Evolutionary conservation across 2,888 invertebrate genomes (phyloP), one percentile per base, ranked within the genome.

Genomic region (Agrotis exclamationis): DNA sequence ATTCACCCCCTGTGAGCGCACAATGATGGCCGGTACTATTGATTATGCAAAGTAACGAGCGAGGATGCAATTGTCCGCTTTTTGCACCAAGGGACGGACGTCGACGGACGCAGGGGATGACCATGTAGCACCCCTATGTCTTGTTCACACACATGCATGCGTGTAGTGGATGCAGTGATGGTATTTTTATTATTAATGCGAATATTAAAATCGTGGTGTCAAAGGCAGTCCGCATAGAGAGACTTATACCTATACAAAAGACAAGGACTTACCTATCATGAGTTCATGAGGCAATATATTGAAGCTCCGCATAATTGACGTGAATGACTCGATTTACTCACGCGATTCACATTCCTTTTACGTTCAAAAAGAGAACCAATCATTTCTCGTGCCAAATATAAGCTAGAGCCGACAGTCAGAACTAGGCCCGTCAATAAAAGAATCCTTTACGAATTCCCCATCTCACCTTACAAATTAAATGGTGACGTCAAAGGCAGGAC

Each of bases 41-140:
- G 95, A 95, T 95, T 95, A 95, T 95, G 95, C 95, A 95, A 94
- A 94, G 91, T 90, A 89, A 86, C 86, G 85, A 86, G 63, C 81
- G 70, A 78, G 89, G 89, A 91, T 95, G 94, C 94, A 94, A 92
- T 93, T 92, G 93, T 91, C 92, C 92, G 91, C 89, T 92, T 94
- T 95, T 94, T 93, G 93, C 88, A 85, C 86, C 80, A 89, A 90
- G 90, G 92, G 91, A 88, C 76, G 91, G 89, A 69, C 76, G 48
- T 18, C 66, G 54, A 87, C 80, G 85, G 91, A 87, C 89, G 84
- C 85, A 88, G 85, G 88, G 92, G 92, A 90, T 86, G 82, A 54
- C 81, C 85, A 77, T 85, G 75, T 79, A 85, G 79, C 82, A 67
- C 82, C 81, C 79, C 79, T 84, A 80, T 86, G 74, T 84, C 80